Percentiles rank a stretch among this genome's conserved stretches.
These are phyloP conservation scores for Hypsibius dujardini DNA, from an alignment of 1,140 invertebrate genomes.

Conservation along the genomic window DNA sequence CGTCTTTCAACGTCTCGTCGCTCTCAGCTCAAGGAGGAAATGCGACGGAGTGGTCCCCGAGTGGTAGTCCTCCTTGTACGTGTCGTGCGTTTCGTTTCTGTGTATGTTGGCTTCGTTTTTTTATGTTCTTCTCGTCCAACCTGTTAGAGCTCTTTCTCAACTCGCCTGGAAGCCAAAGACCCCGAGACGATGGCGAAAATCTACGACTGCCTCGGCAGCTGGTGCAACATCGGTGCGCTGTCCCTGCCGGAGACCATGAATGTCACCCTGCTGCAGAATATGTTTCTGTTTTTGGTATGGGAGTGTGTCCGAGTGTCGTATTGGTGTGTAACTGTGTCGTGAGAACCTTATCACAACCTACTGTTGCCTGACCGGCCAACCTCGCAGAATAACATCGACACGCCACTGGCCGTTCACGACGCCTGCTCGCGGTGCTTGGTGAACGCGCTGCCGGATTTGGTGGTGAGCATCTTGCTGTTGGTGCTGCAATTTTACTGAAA, in stretches of 20 bases:
- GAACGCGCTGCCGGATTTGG: background rate
- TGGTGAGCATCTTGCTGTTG: background rate
- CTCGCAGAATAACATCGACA: background rate
- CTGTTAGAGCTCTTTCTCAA: too few relatives aligned
- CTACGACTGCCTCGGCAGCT: constrained; percentile 1
- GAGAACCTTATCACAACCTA: background rate
- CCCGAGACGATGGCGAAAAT: background rate
- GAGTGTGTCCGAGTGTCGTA: background rate
- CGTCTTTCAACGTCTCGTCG: background rate
- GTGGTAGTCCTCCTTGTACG: background rate
- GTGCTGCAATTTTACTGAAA: background rate
- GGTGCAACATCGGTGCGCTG: background rate
- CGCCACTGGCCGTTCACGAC: background rate
- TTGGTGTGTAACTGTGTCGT: background rate
- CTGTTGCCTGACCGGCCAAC: background rate
- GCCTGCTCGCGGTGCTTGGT: background rate
- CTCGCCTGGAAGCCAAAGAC: too few relatives aligned
- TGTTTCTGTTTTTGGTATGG: constrained; percentile 1
- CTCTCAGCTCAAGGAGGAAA: background rate
- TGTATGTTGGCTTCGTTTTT: too few relatives aligned
- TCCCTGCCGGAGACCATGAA: background rate
- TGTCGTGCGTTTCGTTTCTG: too few relatives aligned
- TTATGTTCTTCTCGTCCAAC: too few relatives aligned
- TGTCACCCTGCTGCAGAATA: background rate
- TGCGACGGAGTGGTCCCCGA: background rate